phyloP scores from a whole-genome alignment of 2,113 vertebrate species.

The Ceyx melanurus region DNA sequence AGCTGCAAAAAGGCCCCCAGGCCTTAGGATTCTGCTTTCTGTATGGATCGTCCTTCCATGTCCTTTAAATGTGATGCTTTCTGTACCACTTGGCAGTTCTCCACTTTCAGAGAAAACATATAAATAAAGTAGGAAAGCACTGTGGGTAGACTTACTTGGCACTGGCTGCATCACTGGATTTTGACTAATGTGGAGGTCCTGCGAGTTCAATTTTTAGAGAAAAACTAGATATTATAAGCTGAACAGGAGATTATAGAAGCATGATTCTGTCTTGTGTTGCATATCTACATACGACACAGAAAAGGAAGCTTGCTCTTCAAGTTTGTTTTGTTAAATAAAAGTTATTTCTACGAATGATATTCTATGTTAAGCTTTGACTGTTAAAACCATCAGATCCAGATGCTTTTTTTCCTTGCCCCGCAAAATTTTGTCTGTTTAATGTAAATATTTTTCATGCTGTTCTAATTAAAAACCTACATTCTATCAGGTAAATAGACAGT shows the following conservation, averaged over 20 bases:
- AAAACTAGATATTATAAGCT: neutral
- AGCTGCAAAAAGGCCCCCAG: neutral
- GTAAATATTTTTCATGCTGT: neutral
- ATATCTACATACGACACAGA: neutral
- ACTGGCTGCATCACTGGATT: neutral
- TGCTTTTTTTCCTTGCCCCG: neutral
- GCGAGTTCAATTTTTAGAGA: neutral
- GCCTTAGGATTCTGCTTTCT: neutral
- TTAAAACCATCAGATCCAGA: neutral
- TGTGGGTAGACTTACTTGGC: rapidly evolving
- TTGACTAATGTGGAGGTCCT: neutral
- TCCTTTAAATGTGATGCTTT: neutral
- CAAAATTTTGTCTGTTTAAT: neutral
- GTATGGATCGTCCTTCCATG: rapidly evolving
- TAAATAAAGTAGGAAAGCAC: neutral
- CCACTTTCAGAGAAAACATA: neutral
- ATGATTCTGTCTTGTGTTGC: neutral
- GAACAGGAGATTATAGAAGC: neutral
- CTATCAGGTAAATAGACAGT: neutral
- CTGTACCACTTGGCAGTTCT: neutral
- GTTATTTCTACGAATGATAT: neutral
- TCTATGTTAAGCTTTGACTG: neutral
- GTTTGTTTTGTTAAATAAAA: neutral
- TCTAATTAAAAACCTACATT: neutral
- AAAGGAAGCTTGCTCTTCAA: neutral